phyloP scores from a whole-genome alignment of 2,113 vertebrate genomes.

The Merops nubicus region DNA sequence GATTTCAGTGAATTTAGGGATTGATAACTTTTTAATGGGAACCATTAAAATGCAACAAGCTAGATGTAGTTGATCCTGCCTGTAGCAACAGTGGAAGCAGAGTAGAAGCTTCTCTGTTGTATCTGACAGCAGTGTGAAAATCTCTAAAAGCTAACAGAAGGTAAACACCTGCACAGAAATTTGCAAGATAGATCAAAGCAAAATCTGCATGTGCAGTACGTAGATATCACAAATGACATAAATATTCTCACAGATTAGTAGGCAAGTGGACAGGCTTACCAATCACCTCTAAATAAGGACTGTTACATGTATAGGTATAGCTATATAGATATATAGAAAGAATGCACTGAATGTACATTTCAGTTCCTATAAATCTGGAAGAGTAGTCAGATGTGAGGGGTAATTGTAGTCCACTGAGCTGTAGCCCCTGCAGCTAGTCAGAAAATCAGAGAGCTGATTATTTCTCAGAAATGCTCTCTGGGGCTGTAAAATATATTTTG shows the following conservation, averaged over 20 bases:
- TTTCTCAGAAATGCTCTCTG: slow-evolving; percentile 23
- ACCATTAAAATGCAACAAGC: background rate
- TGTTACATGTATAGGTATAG: background rate
- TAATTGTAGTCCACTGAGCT: slow-evolving; percentile 18
- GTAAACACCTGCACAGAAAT: background rate
- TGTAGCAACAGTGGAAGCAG: background rate
- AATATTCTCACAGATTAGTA: background rate
- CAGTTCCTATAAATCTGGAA: background rate
- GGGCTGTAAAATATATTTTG: slow-evolving; percentile 13
- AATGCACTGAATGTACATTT: background rate
- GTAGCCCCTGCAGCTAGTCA: background rate
- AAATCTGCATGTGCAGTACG: background rate
- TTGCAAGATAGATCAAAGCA: background rate
- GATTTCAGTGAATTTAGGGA: background rate
- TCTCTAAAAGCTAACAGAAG: slow-evolving; percentile 7
- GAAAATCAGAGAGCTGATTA: slow-evolving; percentile 19
- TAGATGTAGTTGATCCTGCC: background rate
- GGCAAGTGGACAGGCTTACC: background rate
- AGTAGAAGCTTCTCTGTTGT: background rate
- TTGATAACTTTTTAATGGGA: background rate
- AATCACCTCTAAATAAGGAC: background rate
- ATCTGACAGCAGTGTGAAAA: background rate
- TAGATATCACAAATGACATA: background rate
- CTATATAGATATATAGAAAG: background rate
- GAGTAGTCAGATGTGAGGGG: background rate